Evolutionary conservation across 2,113 vertebrate genomes (phyloP).

Genomic region (Grammomys dolichurus): DNA sequence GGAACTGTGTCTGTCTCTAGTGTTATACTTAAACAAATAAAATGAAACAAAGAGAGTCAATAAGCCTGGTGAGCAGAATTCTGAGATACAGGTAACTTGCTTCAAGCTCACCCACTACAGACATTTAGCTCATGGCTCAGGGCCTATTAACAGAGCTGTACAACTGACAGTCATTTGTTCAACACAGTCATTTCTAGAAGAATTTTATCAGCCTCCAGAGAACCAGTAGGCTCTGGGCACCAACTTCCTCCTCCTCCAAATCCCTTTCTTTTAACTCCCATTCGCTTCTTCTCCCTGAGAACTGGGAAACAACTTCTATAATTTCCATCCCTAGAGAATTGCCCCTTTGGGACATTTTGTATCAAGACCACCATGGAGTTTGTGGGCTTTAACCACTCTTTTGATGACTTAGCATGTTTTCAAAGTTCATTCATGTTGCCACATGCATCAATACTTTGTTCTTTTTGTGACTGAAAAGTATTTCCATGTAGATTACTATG

Average conservation of each 20-base stretch:
- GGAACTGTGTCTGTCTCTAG: not conserved
- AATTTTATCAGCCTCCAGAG: not conserved
- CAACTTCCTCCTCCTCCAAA: not conserved
- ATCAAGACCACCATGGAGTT: not conserved
- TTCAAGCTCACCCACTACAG: not conserved
- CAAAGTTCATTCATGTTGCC: not conserved
- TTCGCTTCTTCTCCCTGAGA: not conserved
- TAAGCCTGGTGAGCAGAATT: not conserved
- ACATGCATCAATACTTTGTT: not conserved
- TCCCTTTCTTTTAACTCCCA: not conserved
- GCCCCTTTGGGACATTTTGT: not conserved
- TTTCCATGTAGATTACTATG: not conserved
- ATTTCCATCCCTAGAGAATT: not conserved
- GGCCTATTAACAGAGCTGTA: not conserved
- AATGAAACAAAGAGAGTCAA: not conserved
- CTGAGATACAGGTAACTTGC: not conserved
- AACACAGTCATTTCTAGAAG: not conserved
- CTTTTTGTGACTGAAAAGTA: not conserved
- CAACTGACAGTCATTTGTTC: not conserved
- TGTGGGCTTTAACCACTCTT: not conserved
- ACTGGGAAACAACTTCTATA: not conserved
- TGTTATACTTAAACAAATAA: not conserved
- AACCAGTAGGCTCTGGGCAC: not conserved
- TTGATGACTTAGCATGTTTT: not conserved
- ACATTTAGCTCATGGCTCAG: not conserved